Percentiles rank a stretch among this genome's conserved stretches.
Conservation (phyloP, 1,140 invertebrate species). For the Drosophila rufa region DNA sequence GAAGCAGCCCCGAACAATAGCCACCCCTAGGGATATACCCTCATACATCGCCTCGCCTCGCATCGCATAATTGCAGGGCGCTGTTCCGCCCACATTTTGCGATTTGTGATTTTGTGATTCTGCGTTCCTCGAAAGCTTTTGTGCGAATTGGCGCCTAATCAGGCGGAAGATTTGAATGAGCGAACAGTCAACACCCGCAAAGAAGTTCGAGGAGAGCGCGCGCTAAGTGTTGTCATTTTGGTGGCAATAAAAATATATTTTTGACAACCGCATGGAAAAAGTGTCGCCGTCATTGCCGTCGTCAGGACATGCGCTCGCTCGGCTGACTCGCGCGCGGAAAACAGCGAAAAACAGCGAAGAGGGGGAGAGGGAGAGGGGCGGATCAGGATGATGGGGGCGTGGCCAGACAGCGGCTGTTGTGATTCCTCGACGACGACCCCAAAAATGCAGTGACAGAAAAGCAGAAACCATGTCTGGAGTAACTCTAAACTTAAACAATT, state of each 20-base stretch:
- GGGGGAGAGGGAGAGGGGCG: not conserved
- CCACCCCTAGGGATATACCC: constrained; percentile 42
- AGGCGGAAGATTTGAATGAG: constrained; percentile 84
- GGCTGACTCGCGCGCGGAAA: constrained; percentile 25
- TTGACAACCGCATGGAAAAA: constrained; percentile 74
- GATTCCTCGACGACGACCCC: constrained; percentile 48
- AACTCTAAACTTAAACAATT: too few species aligned
- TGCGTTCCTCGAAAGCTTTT: constrained; percentile 47
- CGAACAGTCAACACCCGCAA: constrained; percentile 65
- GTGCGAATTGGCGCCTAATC: constrained; percentile 83
- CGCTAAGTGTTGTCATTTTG: constrained; percentile 81
- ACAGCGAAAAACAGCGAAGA: not conserved
- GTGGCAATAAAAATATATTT: constrained; percentile 83
- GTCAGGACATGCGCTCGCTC: constrained; percentile 59
- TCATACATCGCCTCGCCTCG: constrained; percentile 19
- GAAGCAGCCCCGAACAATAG: constrained; percentile 16
- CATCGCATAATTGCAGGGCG: constrained; percentile 71
- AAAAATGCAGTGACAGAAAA: constrained; percentile 18
- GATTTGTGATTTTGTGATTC: constrained; percentile 16
- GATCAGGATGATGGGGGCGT: constrained; percentile 57
- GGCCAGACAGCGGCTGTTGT: constrained; percentile 69
- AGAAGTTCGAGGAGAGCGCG: not conserved
- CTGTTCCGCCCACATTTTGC: constrained; percentile 65
- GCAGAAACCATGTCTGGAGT: not conserved
- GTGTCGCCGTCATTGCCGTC: constrained; percentile 52